Conservation (phyloP, 2,797 vertebrate species). For the Ataeniobius toweri region DNA sequence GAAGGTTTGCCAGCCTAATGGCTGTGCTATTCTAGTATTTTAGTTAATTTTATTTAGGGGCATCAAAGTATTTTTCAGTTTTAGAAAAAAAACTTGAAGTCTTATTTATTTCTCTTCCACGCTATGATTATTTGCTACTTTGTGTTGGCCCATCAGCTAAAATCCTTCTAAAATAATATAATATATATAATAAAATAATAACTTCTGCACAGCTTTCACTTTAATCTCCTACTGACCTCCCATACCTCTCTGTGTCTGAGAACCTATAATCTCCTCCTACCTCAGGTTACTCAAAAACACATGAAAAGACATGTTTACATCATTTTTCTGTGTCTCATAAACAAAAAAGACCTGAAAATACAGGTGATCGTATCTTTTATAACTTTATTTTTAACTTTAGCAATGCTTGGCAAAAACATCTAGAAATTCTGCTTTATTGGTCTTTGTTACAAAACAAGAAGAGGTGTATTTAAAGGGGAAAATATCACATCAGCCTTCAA, state of each 20-base stretch:
- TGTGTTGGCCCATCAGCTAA: background rate
- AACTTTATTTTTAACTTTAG: background rate
- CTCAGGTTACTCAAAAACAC: background rate
- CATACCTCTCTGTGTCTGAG: background rate
- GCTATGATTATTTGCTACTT: background rate
- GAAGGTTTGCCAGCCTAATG: background rate
- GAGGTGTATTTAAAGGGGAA: background rate
- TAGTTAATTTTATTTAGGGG: background rate
- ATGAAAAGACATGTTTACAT: background rate
- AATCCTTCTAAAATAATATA: background rate
- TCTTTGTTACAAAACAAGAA: conserved; percentile 1
- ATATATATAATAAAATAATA: background rate
- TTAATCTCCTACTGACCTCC: background rate
- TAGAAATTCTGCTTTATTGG: background rate
- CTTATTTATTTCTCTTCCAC: background rate
- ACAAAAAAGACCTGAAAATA: background rate
- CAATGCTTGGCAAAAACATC: background rate
- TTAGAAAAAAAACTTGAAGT: background rate
- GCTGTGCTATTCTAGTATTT: background rate
- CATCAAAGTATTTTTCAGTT: background rate
- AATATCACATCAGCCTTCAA: background rate
- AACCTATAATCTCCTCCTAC: background rate
- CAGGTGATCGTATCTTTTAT: background rate
- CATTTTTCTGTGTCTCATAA: background rate
- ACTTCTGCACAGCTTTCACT: background rate